Evolutionary conservation across 2,797 vertebrate genomes (phyloP).

Genomic region (Triplophysa bombifrons): DNA sequence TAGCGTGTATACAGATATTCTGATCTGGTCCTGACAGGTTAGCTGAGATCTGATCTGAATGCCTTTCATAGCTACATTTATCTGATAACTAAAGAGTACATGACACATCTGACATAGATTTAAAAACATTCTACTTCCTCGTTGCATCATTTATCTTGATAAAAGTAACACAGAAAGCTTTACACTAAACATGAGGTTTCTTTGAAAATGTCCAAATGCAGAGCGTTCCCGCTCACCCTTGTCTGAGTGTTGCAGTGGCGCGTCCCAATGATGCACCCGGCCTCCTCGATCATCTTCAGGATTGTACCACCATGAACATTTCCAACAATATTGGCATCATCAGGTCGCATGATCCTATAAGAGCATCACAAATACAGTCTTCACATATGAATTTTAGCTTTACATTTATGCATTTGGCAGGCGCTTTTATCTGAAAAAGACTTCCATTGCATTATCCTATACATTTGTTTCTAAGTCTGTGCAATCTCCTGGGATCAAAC

Average conservation of each 20-base stretch:
- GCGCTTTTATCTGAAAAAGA: too few relatives aligned
- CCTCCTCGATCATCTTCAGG: constrained; percentile 97
- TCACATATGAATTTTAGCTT: background rate
- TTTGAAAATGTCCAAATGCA: too few relatives aligned
- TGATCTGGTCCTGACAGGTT: background rate
- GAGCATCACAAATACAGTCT: background rate
- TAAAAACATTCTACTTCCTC: background rate
- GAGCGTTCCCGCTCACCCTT: constrained; percentile 71
- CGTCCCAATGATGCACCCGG: constrained; percentile 90
- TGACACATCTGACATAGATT: background rate
- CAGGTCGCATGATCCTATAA: constrained; percentile 91
- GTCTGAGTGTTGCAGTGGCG: constrained; percentile 90
- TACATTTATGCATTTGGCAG: too few relatives aligned
- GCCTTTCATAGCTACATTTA: background rate
- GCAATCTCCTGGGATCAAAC: too few relatives aligned
- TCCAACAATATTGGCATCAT: constrained; percentile 91
- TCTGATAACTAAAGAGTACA: background rate
- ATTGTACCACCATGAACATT: constrained; percentile 93
- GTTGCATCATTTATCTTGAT: background rate
- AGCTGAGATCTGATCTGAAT: background rate
- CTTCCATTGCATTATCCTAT: too few relatives aligned
- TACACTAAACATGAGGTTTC: background rate
- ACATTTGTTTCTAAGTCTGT: too few relatives aligned
- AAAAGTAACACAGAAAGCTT: background rate
- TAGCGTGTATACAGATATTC: background rate